Evolutionary conservation across 30 jellyfish, hydroid and myxozoan genomes (phyloP).

Genomic region (Hydractinia echinata): DNA sequence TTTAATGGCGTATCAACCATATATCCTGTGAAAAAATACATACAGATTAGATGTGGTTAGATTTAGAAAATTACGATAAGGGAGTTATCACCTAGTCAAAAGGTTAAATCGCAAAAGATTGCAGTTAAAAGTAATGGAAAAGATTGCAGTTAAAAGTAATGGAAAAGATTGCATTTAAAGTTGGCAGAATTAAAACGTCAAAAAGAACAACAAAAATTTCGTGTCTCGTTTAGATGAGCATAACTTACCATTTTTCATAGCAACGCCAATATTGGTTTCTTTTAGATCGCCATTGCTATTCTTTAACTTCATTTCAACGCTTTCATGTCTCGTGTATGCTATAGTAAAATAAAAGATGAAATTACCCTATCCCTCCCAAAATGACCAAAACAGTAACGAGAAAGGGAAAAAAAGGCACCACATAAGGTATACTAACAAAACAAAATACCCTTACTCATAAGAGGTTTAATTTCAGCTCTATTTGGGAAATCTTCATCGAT

Average conservation of each 20-base stretch:
- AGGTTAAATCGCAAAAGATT: too few relatives aligned
- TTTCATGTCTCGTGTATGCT: constrained; percentile 27
- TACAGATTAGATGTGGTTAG: background rate
- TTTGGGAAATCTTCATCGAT: constrained; percentile 41
- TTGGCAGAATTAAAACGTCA: too few relatives aligned
- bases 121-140: too few relatives aligned
- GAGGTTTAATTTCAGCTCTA: constrained; percentile 31
- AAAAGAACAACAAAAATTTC: too few relatives aligned
- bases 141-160: too few relatives aligned
- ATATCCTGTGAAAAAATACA: constrained; percentile 20
- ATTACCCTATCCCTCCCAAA: background rate
- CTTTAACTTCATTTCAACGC: constrained; percentile 12
- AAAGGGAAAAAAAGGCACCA: too few relatives aligned
- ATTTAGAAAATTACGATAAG: too few relatives aligned
- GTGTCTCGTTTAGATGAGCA: too few relatives aligned
- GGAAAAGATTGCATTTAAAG: too few relatives aligned
- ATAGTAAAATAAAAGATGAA: background rate
- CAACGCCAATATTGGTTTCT: constrained; percentile 33
- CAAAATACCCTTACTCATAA: constrained; percentile 6
- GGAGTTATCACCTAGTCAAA: too few relatives aligned
- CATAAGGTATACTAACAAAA: background rate
- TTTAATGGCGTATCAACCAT: constrained; percentile 46
- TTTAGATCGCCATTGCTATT: constrained; percentile 8
- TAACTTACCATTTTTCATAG: constrained; percentile 36
- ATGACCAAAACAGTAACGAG: too few relatives aligned